Base-by-base conservation (phyloP, 2,113 vertebrate genomes). In the Leptodactylus fuscus region DNA sequence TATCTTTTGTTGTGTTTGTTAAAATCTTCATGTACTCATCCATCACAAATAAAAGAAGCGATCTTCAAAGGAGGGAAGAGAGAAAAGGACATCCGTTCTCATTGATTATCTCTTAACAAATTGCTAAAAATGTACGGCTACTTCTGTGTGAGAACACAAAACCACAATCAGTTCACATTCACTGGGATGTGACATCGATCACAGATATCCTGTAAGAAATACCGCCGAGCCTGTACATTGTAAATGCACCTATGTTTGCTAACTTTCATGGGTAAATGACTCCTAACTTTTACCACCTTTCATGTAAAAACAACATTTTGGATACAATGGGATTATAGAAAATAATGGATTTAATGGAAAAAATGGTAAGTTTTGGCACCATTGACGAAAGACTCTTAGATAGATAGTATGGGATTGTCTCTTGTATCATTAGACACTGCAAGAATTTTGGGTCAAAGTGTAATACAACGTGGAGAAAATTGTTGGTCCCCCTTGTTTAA, bases 81-180 rank as follows among this genome's bases (percentile, higher is more conserved):
- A 82, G 48, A 73, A 82, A 55, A 53, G 81, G 65, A 82, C 81
- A 82, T 82, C 81, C 48, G 81, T 41, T 71, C 24, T 51, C 29
- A 55, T 73, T 82, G 81, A 80, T 62, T 80, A 62, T 44, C 36
- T 80, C 55, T 22, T 62, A 44, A 36, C 34, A 80, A 62, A 22
- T 41, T 62, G 38, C 38, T 80, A 60, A 29, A 44, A 60, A 38
- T 58, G n/a, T 24, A 62, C 34, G 29, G 16, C 77, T 80, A 62
- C 77, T 41, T 55, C 34, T 44, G 34, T 60, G 77, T 62, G 77
- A 15, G 77, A 80, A 80, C 53, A 60, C 53, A 80, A 80, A 80
- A 80, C 77, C 77, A 80, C 77, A 80, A 80, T 80, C 53, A 80
- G 29, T 62, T 62, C 77, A 80, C 55, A 44, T 58, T 80, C 77